These are phyloP conservation scores for Discoglossus pictus DNA, from an alignment of 2,797 vertebrate genomes.

Conservation along the genomic window DNA sequence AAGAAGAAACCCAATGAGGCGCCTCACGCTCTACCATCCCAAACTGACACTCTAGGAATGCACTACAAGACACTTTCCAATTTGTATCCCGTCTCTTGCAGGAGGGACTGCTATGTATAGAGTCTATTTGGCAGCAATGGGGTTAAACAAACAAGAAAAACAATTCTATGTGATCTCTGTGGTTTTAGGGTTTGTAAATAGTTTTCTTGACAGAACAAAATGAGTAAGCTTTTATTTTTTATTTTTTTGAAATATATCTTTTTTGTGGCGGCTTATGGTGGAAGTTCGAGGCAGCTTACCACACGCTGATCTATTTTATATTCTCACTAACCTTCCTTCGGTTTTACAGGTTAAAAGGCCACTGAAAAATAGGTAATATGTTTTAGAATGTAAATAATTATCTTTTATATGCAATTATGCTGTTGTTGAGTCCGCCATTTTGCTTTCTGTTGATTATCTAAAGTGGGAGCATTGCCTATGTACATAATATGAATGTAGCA, in stretches of 20 bases:
- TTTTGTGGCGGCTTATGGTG: no score
- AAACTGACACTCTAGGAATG: constrained; percentile 63
- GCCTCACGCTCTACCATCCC: background rate
- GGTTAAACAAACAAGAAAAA: background rate
- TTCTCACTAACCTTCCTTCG: no score
- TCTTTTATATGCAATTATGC: no score
- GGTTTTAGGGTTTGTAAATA: constrained; percentile 37
- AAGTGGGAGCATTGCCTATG: no score
- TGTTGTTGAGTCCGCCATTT: no score
- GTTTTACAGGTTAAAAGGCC: no score
- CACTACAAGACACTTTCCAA: constrained; percentile 70
- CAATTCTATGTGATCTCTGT: constrained; percentile 2
- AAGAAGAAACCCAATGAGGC: constrained; percentile 64
- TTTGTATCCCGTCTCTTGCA: background rate
- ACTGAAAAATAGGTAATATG: no score
- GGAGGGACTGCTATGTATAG: constrained; percentile 2
- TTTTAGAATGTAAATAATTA: no score
- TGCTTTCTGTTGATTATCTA: no score
- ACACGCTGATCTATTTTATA: background rate
- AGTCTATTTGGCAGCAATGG: background rate
- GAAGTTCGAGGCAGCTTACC: background rate
- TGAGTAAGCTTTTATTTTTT: background rate
- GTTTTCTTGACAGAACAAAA: constrained; percentile 35
- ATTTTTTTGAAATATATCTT: no score
- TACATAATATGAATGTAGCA: no score